Percentiles rank a stretch among this genome's conserved stretches.
phyloP scores from a whole-genome alignment of 2,888 invertebrate genomes.

The Caradrina clavipalpis region DNA sequence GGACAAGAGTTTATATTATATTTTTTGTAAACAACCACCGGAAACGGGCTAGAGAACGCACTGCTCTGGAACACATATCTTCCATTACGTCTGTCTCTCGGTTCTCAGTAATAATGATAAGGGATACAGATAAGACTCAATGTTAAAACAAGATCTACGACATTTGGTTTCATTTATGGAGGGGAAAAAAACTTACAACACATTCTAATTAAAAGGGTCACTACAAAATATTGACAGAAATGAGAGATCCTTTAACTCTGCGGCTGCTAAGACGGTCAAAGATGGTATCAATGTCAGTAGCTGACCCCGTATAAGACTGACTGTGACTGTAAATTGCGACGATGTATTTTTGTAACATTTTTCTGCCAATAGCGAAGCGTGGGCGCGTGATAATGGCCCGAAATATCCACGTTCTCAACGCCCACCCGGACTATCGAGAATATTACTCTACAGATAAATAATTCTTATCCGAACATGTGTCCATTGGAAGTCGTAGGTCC shows the following conservation, averaged over 20 bases:
- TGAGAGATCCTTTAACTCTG: slow-evolving; percentile 14
- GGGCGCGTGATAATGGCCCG: slow-evolving; percentile 86
- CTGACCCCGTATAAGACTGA: slow-evolving; percentile 74
- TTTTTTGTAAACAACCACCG: slow-evolving; percentile 90
- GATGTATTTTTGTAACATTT: slow-evolving; percentile 85
- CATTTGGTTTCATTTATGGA: slow-evolving; percentile 65
- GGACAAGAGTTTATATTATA: slow-evolving; percentile 84
- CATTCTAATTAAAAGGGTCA: slow-evolving; percentile 41
- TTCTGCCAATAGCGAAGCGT: slow-evolving; percentile 86
- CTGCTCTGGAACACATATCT: slow-evolving; percentile 88
- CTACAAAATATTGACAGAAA: slow-evolving; percentile 16
- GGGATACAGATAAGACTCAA: slow-evolving; percentile 78
- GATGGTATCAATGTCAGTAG: slow-evolving; percentile 77
- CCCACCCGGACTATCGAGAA: slow-evolving; percentile 83
- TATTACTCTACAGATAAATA: slow-evolving; percentile 82
- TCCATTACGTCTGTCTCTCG: slow-evolving; percentile 86
- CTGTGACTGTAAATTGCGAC: slow-evolving; percentile 79
- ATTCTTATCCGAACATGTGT: slow-evolving; percentile 70
- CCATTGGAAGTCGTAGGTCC: slow-evolving; percentile 40
- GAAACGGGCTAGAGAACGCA: slow-evolving; percentile 85
- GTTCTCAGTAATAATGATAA: slow-evolving; percentile 85
- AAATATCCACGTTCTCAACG: slow-evolving; percentile 86
- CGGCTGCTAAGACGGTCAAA: slow-evolving; percentile 54
- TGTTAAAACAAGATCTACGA: slow-evolving; percentile 73
- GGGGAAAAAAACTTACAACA: slow-evolving; percentile 55